Evolutionary conservation across 1,140 invertebrate genomes (phyloP).

Genomic region (Asobara japonica): DNA sequence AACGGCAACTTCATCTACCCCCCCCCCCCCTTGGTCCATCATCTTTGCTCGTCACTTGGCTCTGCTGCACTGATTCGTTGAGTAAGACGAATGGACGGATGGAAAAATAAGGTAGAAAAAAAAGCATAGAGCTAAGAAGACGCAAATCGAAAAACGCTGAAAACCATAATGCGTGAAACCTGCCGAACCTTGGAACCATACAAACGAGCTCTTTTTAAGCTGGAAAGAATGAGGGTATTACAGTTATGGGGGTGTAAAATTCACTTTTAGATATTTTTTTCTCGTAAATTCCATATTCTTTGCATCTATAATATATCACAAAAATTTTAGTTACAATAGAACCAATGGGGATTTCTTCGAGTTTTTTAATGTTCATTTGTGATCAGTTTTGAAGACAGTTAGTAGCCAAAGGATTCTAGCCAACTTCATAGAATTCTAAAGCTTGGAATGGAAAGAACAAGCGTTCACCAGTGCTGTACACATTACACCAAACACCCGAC

Average conservation of each 20-base stretch:
- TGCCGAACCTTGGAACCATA: slow-evolving; percentile 40
- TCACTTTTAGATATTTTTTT: background rate
- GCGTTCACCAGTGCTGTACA: too few relatives aligned
- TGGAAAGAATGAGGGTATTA: slow-evolving; percentile 46
- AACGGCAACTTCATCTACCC: slow-evolving; percentile 28
- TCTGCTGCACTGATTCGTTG: slow-evolving; percentile 8
- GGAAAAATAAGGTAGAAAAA: slow-evolving; percentile 37
- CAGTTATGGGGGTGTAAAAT: slow-evolving; percentile 33
- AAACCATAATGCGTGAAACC: slow-evolving; percentile 46
- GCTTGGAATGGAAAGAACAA: too few relatives aligned
- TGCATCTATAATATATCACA: too few relatives aligned
- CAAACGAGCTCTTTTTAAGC: slow-evolving; percentile 42
- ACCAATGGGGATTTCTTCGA: too few relatives aligned
- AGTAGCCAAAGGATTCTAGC: too few relatives aligned
- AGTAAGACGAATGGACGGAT: slow-evolving; percentile 15
- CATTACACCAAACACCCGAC: too few relatives aligned
- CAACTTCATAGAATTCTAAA: too few relatives aligned
- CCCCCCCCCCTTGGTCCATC: background rate
- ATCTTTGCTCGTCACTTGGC: slow-evolving; percentile 7
- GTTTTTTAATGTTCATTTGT: too few relatives aligned
- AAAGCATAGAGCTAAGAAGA: slow-evolving; percentile 26
- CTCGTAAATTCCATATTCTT: too few relatives aligned
- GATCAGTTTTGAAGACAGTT: too few relatives aligned
- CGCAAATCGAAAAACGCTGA: slow-evolving; percentile 36
- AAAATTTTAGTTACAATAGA: too few relatives aligned